These are phyloP conservation scores for Podocnemis expansa DNA, from an alignment of 2,113 vertebrate genomes.

Conservation along the genomic window DNA sequence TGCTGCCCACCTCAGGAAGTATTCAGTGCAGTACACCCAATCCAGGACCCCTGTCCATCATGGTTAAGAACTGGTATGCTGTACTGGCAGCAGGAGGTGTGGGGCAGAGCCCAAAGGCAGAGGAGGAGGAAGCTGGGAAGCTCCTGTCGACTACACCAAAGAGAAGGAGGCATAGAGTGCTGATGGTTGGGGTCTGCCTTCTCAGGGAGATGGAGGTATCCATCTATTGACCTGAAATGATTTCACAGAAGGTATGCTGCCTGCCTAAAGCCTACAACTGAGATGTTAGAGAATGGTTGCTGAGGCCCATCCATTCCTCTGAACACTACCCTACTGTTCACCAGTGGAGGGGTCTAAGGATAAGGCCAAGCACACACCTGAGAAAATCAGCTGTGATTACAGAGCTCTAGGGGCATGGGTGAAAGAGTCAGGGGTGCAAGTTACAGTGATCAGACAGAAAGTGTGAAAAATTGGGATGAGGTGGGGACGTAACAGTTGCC, in stretches of 20 bases:
- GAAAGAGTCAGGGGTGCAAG: background rate
- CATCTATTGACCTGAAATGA: background rate
- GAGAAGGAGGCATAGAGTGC: background rate
- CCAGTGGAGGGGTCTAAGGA: background rate
- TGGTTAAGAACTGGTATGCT: background rate
- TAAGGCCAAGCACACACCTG: background rate
- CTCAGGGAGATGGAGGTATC: background rate
- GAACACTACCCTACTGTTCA: background rate
- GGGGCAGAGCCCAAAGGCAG: background rate
- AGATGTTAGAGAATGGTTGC: background rate
- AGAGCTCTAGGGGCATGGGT: no score
- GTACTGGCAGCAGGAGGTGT: background rate
- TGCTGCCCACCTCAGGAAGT: background rate
- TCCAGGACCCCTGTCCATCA: background rate
- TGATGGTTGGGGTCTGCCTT: background rate
- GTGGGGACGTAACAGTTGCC: no score
- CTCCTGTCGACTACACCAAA: background rate
- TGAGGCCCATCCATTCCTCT: background rate
- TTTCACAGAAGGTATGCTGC: background rate
- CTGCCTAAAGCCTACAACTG: background rate
- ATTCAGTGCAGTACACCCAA: background rate
- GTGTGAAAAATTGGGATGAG: no score
- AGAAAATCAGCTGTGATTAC: background rate
- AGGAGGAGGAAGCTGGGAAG: background rate
- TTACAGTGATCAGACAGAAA: no score